These are phyloP conservation scores for Hesperophylax magnus DNA, from an alignment of 1,140 invertebrate genomes.

Conservation along the genomic window DNA sequence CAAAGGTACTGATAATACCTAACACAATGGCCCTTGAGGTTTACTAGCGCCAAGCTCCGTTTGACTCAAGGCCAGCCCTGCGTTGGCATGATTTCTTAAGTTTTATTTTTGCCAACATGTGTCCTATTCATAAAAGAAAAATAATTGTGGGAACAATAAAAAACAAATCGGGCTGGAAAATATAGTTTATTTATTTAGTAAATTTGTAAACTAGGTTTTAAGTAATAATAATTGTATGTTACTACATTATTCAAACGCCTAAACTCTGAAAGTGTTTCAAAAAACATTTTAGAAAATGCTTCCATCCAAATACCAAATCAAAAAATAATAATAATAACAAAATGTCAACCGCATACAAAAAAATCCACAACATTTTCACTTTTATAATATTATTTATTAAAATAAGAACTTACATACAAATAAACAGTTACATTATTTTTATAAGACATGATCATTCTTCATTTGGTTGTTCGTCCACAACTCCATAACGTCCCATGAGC, in stretches of 20 bases:
- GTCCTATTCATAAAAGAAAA: too few species aligned
- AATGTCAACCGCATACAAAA: conserved; percentile 11
- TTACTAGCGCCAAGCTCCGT: too few species aligned
- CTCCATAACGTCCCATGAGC: not conserved
- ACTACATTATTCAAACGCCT: conserved; percentile 9
- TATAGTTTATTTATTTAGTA: conserved; percentile 45
- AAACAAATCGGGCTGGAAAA: conserved; percentile 45
- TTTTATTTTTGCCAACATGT: too few species aligned
- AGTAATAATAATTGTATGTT: conserved; percentile 13
- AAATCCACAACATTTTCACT: conserved; percentile 1
- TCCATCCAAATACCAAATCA: not conserved
- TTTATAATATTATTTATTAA: conserved; percentile 2
- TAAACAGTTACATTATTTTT: not conserved
- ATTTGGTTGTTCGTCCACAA: not conserved
- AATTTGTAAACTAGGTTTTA: conserved; percentile 31
- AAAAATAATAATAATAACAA: conserved; percentile 11
- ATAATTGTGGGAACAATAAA: not conserved
- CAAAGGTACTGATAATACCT: too few species aligned
- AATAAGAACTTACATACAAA: conserved; percentile 16
- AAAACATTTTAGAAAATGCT: conserved; percentile 8
- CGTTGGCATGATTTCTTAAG: too few species aligned
- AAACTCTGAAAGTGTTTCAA: not conserved
- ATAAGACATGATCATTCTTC: too few species aligned
- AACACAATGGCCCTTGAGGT: too few species aligned
- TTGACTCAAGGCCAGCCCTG: too few species aligned